Percentiles rank a stretch among this genome's conserved stretches.
Conservation (phyloP, 2,888 invertebrate genomes). For the Temnothorax rugatulus region DNA sequence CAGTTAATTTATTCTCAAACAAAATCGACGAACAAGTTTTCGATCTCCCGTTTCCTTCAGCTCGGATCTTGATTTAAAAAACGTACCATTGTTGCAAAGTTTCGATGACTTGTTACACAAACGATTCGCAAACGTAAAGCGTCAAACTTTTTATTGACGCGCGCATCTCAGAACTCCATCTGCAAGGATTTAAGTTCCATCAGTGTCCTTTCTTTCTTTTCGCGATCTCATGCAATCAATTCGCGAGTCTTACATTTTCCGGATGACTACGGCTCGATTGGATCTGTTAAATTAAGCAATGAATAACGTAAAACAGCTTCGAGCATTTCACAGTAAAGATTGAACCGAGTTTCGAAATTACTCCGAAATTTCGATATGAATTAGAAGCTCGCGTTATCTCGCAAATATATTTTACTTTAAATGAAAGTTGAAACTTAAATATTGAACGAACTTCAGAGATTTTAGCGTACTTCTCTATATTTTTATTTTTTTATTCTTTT, state of each 20-base stretch:
- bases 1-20: constrained; percentile 48
- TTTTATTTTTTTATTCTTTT: not conserved
- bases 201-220: constrained; percentile 1
- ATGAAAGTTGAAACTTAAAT: not conserved
- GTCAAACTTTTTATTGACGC: constrained; percentile 22
- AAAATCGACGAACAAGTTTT: constrained; percentile 29
- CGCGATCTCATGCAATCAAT: constrained; percentile 20
- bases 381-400: not conserved
- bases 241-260: not conserved
- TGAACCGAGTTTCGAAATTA: not conserved
- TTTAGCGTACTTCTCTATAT: not conserved
- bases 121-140: not conserved
- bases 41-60: constrained; percentile 25
- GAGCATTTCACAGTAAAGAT: not conserved
- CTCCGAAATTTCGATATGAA: not conserved
- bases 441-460: not conserved
- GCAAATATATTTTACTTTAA: not conserved
- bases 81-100: constrained; percentile 21
- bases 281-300: not conserved
- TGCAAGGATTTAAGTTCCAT: constrained; percentile 21
- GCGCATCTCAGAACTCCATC: not conserved
- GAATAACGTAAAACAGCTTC: not conserved
- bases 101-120: constrained; percentile 26
- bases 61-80: constrained; percentile 23
- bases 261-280: not conserved